A percentile compares a stretch with the other conserved stretches of the same genome.
phyloP scores from a whole-genome alignment of 2,113 vertebrate species.

The Poeciliopsis retropinna region DNA sequence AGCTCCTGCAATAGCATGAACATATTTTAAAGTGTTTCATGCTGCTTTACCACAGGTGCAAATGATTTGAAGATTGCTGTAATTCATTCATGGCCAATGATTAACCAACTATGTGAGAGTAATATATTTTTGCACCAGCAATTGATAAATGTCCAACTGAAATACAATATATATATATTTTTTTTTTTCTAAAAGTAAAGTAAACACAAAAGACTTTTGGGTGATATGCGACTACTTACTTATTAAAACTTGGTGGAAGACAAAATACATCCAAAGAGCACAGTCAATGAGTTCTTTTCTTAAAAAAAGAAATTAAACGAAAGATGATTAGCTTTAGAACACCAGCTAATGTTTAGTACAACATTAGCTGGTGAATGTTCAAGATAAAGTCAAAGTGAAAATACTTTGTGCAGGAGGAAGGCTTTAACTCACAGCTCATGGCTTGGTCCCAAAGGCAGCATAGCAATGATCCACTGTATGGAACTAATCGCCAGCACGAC shows the following conservation, averaged over 20 bases:
- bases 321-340: too few relatives aligned
- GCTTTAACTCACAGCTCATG: slow-evolving; percentile 42
- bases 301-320: not conserved
- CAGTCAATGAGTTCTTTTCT: slow-evolving; percentile 14
- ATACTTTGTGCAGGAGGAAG: not conserved
- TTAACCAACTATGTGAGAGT: not conserved
- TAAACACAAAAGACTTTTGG: not conserved
- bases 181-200: not conserved
- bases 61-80: not conserved
- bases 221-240: slow-evolving; percentile 32
- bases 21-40: not conserved
- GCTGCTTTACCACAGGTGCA: not conserved
- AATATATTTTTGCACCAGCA: not conserved
- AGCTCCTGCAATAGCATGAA: too few relatives aligned
- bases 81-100: not conserved
- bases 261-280: not conserved
- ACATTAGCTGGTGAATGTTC: not conserved
- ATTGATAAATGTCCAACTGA: not conserved
- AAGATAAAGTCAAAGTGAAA: not conserved
- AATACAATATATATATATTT: not conserved
- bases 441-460: slow-evolving; percentile 21
- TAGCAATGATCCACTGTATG: not conserved
- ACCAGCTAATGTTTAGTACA: too few relatives aligned
- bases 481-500: not conserved
- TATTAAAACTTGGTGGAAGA: slow-evolving; percentile 2